Conservation (phyloP, 2,113 vertebrate genomes). For the Ptilorrhoa leucosticta region DNA sequence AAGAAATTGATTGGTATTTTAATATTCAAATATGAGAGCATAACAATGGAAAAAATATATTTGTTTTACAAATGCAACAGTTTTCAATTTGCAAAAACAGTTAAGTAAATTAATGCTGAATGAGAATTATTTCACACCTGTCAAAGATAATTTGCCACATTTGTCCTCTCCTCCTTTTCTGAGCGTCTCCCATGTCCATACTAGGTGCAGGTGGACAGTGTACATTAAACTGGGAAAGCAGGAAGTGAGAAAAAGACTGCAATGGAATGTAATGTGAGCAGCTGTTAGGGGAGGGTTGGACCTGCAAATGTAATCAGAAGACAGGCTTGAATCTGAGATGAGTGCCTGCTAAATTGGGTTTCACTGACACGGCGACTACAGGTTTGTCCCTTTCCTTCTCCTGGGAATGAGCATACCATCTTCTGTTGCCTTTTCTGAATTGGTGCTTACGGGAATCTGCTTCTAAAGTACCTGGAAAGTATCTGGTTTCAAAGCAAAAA, state of each 20-base stretch:
- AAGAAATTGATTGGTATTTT: not conserved
- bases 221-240: not conserved
- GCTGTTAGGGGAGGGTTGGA: not conserved
- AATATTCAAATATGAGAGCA: not conserved
- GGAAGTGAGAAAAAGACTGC: not conserved
- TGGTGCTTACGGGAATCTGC: not conserved
- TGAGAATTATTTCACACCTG: not conserved
- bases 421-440: not conserved
- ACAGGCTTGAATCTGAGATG: not conserved
- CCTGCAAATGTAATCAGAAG: not conserved
- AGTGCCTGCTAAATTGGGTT: not conserved
- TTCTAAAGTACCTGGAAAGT: not conserved
- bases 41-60: not conserved
- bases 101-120: not conserved
- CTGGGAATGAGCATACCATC: fast-evolving
- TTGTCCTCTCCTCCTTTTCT: not conserved
- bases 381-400: not conserved
- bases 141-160: not conserved
- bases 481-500: not conserved
- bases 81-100: not conserved
- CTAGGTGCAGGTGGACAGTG: not conserved
- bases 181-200: not conserved
- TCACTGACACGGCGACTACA: not conserved
- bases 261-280: not conserved
- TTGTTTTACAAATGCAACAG: not conserved